Conservation (phyloP, 2,888 invertebrate genomes). For the Coelopa pilipes region DNA sequence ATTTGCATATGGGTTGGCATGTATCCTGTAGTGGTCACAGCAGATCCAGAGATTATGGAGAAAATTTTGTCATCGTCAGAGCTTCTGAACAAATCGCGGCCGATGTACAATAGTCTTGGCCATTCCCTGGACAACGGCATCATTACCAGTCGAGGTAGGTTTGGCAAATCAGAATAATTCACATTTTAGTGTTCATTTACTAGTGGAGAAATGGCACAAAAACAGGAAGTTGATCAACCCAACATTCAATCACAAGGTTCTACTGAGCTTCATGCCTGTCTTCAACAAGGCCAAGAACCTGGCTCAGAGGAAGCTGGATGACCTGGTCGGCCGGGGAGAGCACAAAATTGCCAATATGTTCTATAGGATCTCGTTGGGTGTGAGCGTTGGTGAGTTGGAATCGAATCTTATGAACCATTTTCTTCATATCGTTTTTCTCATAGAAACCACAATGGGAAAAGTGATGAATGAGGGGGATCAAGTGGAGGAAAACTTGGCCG, state of each 20-base stretch:
- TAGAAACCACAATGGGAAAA: slow-evolving; percentile 47
- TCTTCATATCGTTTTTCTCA: neutral
- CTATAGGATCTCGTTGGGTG: slow-evolving; percentile 32
- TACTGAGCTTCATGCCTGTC: slow-evolving; percentile 40
- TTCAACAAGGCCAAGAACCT: slow-evolving; percentile 43
- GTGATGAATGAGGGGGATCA: slow-evolving; percentile 36
- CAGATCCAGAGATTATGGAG: slow-evolving; percentile 44
- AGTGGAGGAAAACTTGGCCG: slow-evolving; percentile 35
- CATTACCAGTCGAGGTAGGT: slow-evolving; percentile 41
- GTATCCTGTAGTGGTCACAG: slow-evolving; percentile 41
- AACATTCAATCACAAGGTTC: slow-evolving; percentile 41
- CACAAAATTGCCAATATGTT: slow-evolving; percentile 35
- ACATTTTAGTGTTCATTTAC: neutral
- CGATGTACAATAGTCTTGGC: slow-evolving; percentile 31
- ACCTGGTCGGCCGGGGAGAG: slow-evolving; percentile 35
- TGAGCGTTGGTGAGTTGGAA: slow-evolving; percentile 40
- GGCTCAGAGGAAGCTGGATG: slow-evolving; percentile 30
- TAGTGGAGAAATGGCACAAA: slow-evolving; percentile 36
- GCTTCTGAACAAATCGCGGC: slow-evolving; percentile 43
- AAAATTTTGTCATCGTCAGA: slow-evolving; percentile 44
- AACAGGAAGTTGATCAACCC: slow-evolving; percentile 44
- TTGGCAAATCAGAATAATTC: no score
- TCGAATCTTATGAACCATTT: neutral
- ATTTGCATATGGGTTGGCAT: slow-evolving; percentile 45
- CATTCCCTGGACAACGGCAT: slow-evolving; percentile 38